A percentile compares a stretch with the other conserved stretches of the same genome.
Conservation (phyloP, 2,113 vertebrate species). For the Paramisgurnus dabryanus region DNA sequence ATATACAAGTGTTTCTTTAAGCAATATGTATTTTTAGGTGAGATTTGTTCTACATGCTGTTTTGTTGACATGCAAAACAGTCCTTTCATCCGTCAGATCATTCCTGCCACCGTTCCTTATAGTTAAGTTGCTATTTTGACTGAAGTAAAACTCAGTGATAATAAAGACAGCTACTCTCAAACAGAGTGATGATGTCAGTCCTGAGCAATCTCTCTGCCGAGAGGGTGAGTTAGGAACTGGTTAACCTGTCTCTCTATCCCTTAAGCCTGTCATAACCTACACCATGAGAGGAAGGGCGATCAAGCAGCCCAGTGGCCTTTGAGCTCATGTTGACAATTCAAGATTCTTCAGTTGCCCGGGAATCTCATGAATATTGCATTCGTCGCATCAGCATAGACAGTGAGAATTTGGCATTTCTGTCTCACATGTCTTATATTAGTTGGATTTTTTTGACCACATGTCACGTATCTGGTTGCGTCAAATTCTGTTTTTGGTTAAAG, state of each 20-base stretch:
- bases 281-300: neutral
- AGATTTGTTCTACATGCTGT: no score
- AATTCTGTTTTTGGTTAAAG: neutral
- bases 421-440: conserved; percentile 16
- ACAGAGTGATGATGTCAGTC: neutral
- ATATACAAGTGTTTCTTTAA: no score
- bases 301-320: conserved; percentile 53
- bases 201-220: neutral
- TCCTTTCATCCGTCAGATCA: no score
- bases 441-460: neutral
- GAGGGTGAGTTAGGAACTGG: conserved; percentile 43
- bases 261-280: conserved; percentile 38
- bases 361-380: conserved; percentile 48
- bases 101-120: no score
- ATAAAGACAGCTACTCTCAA: neutral
- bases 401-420: conserved; percentile 50
- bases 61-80: no score
- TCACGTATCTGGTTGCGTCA: neutral
- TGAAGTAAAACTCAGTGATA: neutral
- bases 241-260: conserved; percentile 48
- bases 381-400: conserved; percentile 38
- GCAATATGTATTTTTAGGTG: no score
- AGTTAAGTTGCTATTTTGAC: neutral
- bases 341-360: conserved; percentile 39
- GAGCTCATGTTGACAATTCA: conserved; percentile 60